Percentiles rank a stretch among this genome's conserved stretches.
phyloP scores from a whole-genome alignment of 2,113 vertebrate genomes.

The Periophthalmodon schlosseri region DNA sequence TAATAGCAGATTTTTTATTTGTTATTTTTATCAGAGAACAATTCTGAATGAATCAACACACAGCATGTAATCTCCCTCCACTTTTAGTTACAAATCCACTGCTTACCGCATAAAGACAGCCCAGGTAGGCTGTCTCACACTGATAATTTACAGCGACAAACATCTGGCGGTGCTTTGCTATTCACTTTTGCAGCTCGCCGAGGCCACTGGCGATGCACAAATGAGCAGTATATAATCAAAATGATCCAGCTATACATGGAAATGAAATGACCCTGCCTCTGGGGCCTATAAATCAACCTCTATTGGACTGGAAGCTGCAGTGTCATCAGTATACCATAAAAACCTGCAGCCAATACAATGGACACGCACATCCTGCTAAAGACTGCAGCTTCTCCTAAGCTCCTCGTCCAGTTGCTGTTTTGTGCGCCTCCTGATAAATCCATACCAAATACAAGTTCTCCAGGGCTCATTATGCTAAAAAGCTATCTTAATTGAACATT shows the following conservation, averaged over 20 bases:
- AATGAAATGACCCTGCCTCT: conserved; percentile 68
- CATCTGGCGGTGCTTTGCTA: conserved; percentile 61
- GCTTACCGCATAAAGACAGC: conserved; percentile 13
- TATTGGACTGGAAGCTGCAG: conserved; percentile 63
- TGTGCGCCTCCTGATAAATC: conserved; percentile 50
- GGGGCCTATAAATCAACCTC: conserved; percentile 65
- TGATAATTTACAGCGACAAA: conserved; percentile 65
- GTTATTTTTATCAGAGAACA: neutral
- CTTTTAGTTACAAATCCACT: conserved; percentile 39
- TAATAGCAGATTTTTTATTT: neutral
- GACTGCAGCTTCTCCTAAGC: conserved; percentile 25
- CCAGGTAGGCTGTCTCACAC: conserved; percentile 37
- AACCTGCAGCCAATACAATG: conserved; percentile 45
- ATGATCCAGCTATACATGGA: conserved; percentile 65
- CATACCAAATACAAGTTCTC: conserved; percentile 29
- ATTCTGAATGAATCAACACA: neutral
- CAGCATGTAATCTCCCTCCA: conserved; percentile 27
- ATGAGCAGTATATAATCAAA: conserved; percentile 68
- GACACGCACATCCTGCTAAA: conserved; percentile 29
- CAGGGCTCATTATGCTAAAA: conserved; percentile 48
- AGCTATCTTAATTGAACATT: conserved; percentile 72
- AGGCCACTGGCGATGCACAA: conserved; percentile 65
- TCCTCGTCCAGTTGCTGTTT: conserved; percentile 44
- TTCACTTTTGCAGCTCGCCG: conserved; percentile 68
- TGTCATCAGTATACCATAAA: conserved; percentile 64